Evolutionary conservation across 1,140 invertebrate genomes (phyloP).

Genomic region (Rhopalosiphum padi): DNA sequence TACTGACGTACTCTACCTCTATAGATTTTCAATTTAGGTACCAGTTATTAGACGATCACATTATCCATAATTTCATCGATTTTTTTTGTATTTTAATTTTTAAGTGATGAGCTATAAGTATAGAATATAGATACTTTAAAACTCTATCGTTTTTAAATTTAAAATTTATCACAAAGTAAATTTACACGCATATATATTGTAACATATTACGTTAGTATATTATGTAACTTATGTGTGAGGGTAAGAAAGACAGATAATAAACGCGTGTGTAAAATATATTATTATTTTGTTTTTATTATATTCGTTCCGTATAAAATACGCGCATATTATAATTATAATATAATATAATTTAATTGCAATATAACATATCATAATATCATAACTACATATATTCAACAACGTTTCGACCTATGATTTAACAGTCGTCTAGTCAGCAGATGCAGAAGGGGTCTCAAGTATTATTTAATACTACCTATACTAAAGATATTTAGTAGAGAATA

Average conservation of each 20-base stretch:
- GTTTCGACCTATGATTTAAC: neutral
- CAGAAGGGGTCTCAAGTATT: neutral
- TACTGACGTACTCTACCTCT: neutral
- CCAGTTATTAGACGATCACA: neutral
- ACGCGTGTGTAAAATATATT: no score
- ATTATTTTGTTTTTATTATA: neutral
- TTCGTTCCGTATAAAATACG: neutral
- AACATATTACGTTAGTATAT: no score
- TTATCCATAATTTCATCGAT: neutral
- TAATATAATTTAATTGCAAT: neutral
- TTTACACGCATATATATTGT: neutral
- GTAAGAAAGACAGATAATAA: no score
- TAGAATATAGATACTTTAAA: neutral
- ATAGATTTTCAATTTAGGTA: neutral
- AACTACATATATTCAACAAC: neutral
- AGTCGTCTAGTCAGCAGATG: neutral
- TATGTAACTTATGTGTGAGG: no score
- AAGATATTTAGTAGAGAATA: no score
- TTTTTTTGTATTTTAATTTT: neutral
- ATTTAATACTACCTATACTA: neutral
- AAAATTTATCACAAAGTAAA: neutral
- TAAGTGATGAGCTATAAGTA: neutral
- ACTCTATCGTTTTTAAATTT: neutral
- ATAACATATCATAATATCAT: neutral
- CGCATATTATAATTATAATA: no score